Evolutionary conservation across 2,113 vertebrate species (phyloP), one percentile per base, ranked within the genome.

Genomic region (Propithecus coquereli): DNA sequence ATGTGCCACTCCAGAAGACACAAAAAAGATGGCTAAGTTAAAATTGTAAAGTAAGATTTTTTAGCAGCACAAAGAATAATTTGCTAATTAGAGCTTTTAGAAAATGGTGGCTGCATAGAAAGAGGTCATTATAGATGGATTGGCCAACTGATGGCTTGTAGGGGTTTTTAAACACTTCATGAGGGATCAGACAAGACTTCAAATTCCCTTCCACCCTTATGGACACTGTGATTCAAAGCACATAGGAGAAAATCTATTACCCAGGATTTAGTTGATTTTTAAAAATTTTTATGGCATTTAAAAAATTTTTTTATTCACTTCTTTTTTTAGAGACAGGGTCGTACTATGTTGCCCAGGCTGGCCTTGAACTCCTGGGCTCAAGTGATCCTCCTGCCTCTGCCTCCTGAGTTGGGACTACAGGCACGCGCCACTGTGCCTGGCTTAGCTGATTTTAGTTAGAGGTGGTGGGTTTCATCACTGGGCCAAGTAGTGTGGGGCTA

Each of bases 81-180:
- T 30, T 52, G 63, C 52, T 27, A 47, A 40, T 37, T 34, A 40
- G 13, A 59, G 25, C 18, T 81, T 76, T 66, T 32, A 74, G 32
- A n/a, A 87, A 40, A 47, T 30, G 13, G 37, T 4, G 61, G 37
- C 50, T 77, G 20, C 85, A 68, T 34, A 84, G 61, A 85, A 91
- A 52, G 30, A 82, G 23, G 10, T 88, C 50, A 52, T 12, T 17
- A 5, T 9, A 13, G 32, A 45, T 20, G 10, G 27, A 76, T 9
- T 6, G 50, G n/a, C 5, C 32, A 34, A 14, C 5, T 8, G 20
- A 45, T 8, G 18, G 57, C 18, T 13, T 5, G 2, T 7, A 8
- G 22, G 20, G 22, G 40, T 43, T 59, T 77, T 43, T 57, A 80
- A 54, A 66, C 8, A 32, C 14, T 20, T 57, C 12, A 30, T 18